Conservation (phyloP, 1,140 invertebrate species). For the Saccostrea glomerata region DNA sequence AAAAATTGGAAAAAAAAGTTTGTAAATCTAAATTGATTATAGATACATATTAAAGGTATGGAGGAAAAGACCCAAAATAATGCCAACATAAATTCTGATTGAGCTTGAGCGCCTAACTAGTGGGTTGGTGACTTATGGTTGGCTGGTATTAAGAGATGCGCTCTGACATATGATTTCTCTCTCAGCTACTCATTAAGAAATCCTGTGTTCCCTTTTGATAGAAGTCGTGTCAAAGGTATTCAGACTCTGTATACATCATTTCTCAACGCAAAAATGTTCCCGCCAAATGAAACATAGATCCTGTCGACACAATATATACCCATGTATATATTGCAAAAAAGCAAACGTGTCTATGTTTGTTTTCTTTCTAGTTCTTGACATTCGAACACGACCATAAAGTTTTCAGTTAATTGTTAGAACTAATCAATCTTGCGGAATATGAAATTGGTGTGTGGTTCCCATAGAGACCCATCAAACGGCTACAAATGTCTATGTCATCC, state of each 20-base stretch:
- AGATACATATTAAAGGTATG: no score
- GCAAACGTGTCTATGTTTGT: no score
- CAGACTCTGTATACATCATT: neutral
- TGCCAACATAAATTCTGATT: neutral
- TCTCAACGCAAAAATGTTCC: neutral
- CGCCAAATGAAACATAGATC: slow-evolving; percentile 3
- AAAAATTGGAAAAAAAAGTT: no score
- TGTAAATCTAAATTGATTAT: no score
- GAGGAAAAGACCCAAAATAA: neutral
- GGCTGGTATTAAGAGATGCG: neutral
- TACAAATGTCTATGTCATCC: neutral
- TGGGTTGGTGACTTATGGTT: slow-evolving; percentile 5
- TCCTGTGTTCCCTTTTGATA: slow-evolving; percentile 17
- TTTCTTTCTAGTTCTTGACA: neutral
- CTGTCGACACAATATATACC: neutral
- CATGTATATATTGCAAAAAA: neutral
- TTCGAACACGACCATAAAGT: neutral
- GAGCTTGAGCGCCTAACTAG: neutral
- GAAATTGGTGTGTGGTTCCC: neutral
- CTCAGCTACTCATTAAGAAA: slow-evolving; percentile 4
- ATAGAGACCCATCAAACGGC: slow-evolving; percentile 17
- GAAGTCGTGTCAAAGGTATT: slow-evolving; percentile 21
- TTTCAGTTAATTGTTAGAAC: slow-evolving; percentile 3
- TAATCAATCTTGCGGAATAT: neutral
- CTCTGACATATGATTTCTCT: slow-evolving; percentile 23